Conservation (phyloP, 2,113 vertebrate species). For the Elanoides forficatus region DNA sequence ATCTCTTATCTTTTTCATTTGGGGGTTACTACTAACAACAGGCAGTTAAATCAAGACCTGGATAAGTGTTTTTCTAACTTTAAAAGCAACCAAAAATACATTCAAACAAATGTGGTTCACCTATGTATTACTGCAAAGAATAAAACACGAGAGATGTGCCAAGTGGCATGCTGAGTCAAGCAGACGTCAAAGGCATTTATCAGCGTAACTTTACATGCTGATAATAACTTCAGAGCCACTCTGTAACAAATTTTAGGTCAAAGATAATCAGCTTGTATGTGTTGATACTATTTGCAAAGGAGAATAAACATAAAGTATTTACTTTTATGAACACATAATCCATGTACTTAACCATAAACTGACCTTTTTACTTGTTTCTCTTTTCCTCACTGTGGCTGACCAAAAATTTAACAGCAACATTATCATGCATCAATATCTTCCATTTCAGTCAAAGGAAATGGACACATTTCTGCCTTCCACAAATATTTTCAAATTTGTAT, state of each 20-base stretch:
- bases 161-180: background rate
- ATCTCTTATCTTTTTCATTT: background rate
- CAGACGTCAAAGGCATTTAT: background rate
- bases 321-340: background rate
- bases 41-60: background rate
- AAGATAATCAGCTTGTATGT: background rate
- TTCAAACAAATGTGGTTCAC: background rate
- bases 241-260: background rate
- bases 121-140: background rate
- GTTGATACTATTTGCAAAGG: background rate
- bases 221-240: background rate
- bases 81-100: background rate
- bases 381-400: background rate
- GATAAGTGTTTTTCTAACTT: background rate
- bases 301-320: background rate
- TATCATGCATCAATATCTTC: background rate
- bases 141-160: background rate
- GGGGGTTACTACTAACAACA: background rate
- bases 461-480: background rate
- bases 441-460: background rate
- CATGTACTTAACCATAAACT: background rate
- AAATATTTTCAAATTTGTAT: background rate
- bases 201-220: background rate
- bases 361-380: background rate
- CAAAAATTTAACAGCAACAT: background rate